phyloP scores from a whole-genome alignment of 2,797 vertebrate species.

The Chelon auratus region DNA sequence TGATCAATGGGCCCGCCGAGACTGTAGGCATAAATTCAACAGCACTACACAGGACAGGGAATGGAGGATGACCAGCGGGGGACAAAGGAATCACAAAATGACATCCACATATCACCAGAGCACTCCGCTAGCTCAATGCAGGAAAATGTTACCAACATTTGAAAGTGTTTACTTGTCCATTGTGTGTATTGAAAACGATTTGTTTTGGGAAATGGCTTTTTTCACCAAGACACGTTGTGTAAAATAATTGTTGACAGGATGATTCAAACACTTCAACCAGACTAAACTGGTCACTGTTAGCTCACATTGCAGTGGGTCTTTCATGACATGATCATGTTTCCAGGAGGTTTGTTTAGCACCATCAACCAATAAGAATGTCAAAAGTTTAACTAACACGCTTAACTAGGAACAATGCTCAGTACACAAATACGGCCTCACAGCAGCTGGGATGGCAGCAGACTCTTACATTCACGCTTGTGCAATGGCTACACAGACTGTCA shows the following conservation, averaged over 20 bases:
- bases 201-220: constrained; percentile 4
- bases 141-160: constrained; percentile 6
- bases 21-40: constrained; percentile 84
- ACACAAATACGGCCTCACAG: background rate
- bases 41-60: constrained; percentile 86
- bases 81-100: constrained; percentile 47
- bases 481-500: background rate
- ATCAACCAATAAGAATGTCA: too few species aligned
- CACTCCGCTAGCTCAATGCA: background rate
- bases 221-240: constrained; percentile 10
- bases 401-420: too few species aligned
- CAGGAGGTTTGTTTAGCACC: too few species aligned
- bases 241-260: background rate
- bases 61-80: constrained; percentile 79
- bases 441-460: background rate
- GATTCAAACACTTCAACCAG: background rate
- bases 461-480: background rate
- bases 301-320: background rate
- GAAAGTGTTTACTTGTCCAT: background rate
- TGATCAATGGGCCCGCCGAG: constrained; percentile 82
- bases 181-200: background rate
- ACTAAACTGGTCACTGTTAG: background rate
- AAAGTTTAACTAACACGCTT: too few species aligned
- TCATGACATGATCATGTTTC: background rate
- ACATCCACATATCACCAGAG: constrained; percentile 53